A percentile compares a stretch with the other conserved stretches of the same genome.
Evolutionary conservation across 2,888 invertebrate species (phyloP).

Genomic region (Drosophila greeni): DNA sequence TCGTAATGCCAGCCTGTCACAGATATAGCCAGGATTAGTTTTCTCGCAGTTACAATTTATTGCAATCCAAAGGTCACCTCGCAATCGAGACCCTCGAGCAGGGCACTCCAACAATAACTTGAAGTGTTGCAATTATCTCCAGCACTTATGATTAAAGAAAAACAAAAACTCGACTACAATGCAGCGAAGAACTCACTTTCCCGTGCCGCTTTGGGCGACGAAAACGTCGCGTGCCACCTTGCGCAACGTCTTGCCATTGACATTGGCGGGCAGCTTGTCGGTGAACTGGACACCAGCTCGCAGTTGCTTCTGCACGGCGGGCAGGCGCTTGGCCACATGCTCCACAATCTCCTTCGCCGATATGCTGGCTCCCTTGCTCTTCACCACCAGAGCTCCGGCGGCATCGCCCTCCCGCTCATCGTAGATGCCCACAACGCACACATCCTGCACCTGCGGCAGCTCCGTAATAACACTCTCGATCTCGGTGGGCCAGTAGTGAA

Average conservation of each 20-base stretch:
- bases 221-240: constrained; percentile 59
- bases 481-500: constrained; percentile 73
- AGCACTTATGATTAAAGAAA: constrained; percentile 28
- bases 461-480: constrained; percentile 70
- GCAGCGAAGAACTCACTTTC: constrained; percentile 15
- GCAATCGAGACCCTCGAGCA: background rate
- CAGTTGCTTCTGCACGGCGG: constrained; percentile 62
- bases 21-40: constrained; percentile 5
- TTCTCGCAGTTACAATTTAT: constrained; percentile 23
- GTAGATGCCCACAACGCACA: constrained; percentile 73
- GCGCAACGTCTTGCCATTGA: constrained; percentile 67
- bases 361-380: constrained; percentile 42
- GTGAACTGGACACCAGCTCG: constrained; percentile 70
- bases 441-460: constrained; percentile 64
- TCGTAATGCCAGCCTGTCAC: background rate
- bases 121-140: constrained; percentile 11
- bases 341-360: constrained; percentile 48
- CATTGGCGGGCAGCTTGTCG: constrained; percentile 67
- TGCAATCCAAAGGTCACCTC: constrained; percentile 27
- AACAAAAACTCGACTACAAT: constrained; percentile 6
- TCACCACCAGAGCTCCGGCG: constrained; percentile 72
- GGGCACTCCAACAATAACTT: constrained; percentile 4
- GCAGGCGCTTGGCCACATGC: constrained; percentile 60
- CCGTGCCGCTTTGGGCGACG: constrained; percentile 11
- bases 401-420: constrained; percentile 63